These are phyloP conservation scores for Tetropium fuscum DNA, from an alignment of 2,888 invertebrate genomes.

Conservation along the genomic window DNA sequence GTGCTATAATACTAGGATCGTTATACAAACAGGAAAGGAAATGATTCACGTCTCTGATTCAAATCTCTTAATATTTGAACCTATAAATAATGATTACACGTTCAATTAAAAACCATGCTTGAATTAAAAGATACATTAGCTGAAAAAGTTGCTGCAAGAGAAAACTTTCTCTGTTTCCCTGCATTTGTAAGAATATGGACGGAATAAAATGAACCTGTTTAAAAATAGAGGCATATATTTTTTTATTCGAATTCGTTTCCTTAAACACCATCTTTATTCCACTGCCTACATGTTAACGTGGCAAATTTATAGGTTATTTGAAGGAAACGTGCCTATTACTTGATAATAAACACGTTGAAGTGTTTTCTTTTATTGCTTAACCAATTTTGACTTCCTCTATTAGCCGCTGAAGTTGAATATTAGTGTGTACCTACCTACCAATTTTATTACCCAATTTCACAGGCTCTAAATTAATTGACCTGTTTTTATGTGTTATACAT, in stretches of 20 bases:
- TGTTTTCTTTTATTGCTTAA: conserved; percentile 30
- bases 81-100: no score
- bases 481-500: conserved; percentile 18
- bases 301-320: conserved; percentile 9
- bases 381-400: conserved; percentile 23
- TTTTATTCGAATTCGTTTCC: not conserved
- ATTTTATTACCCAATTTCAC: conserved; percentile 21
- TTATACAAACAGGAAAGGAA: no score
- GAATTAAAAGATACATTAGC: no score
- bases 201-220: no score
- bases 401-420: conserved; percentile 4
- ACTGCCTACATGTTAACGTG: not conserved
- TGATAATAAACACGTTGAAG: conserved; percentile 25
- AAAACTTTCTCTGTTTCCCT: no score
- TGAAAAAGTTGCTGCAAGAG: no score
- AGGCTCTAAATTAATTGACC: conserved; percentile 24
- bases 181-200: no score
- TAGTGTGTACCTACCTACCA: not conserved
- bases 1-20: no score
- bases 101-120: no score
- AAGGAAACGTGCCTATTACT: conserved; percentile 28
- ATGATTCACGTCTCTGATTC: no score
- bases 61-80: no score
- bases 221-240: not conserved
- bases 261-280: not conserved